Base-by-base conservation (phyloP, 1,140 invertebrate genomes). In the Drosophila tropicalis region DNA sequence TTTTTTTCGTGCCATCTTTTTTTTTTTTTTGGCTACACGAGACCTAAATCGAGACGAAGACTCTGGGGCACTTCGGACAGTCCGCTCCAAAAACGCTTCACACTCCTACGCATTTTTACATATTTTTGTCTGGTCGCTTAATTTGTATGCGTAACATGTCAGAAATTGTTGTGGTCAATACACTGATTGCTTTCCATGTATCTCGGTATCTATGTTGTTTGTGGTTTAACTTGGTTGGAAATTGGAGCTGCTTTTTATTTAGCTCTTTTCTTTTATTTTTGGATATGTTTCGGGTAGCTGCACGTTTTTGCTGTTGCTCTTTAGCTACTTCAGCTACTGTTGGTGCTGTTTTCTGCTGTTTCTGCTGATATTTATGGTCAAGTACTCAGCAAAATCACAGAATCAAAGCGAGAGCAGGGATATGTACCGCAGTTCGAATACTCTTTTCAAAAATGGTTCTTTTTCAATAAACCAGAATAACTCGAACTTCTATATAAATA, bases 81-180 rank as follows among this genome's bases (percentile, higher is more conserved):
- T 22, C 17, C 44, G 15, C 15, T 44, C 13, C 41, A 44, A n/a
- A 44, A 15, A 15, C 41, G 6, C 44, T 19, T 17, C 32, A 34
- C 32, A 47, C 44, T 47, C 44, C 44, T 51, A 19, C 44, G 10
- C 17, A 22, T 51, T 51, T 51, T 51, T 22, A 51, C 44, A 51
- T 51, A 51, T 51, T 51, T 51, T 63, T 32, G 55, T 54, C 71
- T 74, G 76, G 63, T 78, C 82, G 83, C 56, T 58, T 58, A 86
- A 90, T 90, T 90, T 90, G 87, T 90, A 90, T 90, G 87, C 87
- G 86, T 90, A 90, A 78, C 87, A 90, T 90, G 87, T 90, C 87
- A 90, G 90, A 75, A 90, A 90, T 90, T 86, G 79, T 86, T 90
- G 87, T 90, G 87, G 87, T 90, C 87, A 90, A 90, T 90, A 90